Conservation (phyloP, 2,113 vertebrate genomes). For the Gavia stellata region DNA sequence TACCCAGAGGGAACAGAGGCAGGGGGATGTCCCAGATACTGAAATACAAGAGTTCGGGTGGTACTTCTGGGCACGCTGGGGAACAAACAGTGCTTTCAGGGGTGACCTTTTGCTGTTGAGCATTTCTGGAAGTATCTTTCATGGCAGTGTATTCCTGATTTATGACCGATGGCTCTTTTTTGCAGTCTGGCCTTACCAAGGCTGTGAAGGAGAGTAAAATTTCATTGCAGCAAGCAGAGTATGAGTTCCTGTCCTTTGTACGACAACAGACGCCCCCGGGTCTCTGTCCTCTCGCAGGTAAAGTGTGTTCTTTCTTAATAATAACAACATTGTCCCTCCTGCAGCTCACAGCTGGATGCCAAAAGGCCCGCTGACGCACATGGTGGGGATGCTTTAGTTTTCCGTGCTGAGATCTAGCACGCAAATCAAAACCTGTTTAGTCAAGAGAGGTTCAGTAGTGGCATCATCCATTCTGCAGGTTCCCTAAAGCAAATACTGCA, state of each 20-base stretch:
- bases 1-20: background rate
- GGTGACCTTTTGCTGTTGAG: background rate
- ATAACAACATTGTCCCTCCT: rapidly evolving
- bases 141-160: background rate
- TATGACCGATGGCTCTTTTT: slow-evolving; percentile 33
- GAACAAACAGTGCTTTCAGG: rapidly evolving
- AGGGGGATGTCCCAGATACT: too few relatives aligned
- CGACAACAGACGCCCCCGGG: slow-evolving; percentile 91
- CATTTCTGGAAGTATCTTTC: background rate
- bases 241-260: slow-evolving; percentile 94
- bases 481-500: background rate
- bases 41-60: too few relatives aligned
- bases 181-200: slow-evolving; percentile 93
- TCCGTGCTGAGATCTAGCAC: background rate
- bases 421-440: background rate
- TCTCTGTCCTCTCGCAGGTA: slow-evolving; percentile 94
- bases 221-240: slow-evolving; percentile 88
- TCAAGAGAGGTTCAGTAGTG: background rate
- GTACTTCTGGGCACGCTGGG: background rate
- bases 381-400: background rate
- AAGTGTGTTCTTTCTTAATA: background rate
- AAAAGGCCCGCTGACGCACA: background rate
- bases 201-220: slow-evolving; percentile 90
- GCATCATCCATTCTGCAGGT: background rate
- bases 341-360: background rate